These are phyloP conservation scores for Achatina immaculata DNA, from an alignment of 1,140 invertebrate genomes.

Conservation along the genomic window DNA sequence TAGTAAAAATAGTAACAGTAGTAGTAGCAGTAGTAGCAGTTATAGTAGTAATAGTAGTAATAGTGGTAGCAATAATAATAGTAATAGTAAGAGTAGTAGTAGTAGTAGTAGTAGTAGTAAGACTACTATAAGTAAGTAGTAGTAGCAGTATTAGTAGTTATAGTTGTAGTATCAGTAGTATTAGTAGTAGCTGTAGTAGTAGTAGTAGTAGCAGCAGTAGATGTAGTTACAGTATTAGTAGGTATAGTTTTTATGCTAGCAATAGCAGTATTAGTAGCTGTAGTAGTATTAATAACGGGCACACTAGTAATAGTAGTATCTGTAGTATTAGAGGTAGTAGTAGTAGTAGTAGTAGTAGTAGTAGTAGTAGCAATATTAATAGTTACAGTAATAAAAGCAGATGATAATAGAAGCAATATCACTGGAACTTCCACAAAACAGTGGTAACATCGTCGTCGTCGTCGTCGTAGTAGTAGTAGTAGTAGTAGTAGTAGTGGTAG, in stretches of 20 bases:
- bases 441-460: too few relatives aligned
- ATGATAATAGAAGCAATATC: too few relatives aligned
- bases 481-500: too few relatives aligned
- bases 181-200: neutral
- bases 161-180: too few relatives aligned
- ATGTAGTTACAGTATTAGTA: neutral
- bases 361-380: neutral
- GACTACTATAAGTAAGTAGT: too few relatives aligned
- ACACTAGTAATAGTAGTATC: slow-evolving; percentile 4
- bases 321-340: neutral
- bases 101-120: too few relatives aligned
- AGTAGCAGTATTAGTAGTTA: too few relatives aligned
- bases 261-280: too few relatives aligned
- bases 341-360: slow-evolving; percentile 19
- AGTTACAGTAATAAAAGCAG: too few relatives aligned
- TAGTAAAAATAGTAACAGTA: slow-evolving; percentile 7
- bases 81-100: too few relatives aligned
- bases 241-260: neutral
- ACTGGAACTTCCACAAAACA: too few relatives aligned
- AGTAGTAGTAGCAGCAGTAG: slow-evolving; percentile 13
- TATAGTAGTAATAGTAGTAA: slow-evolving; percentile 5
- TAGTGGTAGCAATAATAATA: slow-evolving; percentile 8
- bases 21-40: slow-evolving; percentile 22
- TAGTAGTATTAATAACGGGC: neutral
- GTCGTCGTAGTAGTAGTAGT: too few relatives aligned